Base-by-base conservation (phyloP, 1,140 invertebrate genomes). In the Mycetomoellerius zeteki region DNA sequence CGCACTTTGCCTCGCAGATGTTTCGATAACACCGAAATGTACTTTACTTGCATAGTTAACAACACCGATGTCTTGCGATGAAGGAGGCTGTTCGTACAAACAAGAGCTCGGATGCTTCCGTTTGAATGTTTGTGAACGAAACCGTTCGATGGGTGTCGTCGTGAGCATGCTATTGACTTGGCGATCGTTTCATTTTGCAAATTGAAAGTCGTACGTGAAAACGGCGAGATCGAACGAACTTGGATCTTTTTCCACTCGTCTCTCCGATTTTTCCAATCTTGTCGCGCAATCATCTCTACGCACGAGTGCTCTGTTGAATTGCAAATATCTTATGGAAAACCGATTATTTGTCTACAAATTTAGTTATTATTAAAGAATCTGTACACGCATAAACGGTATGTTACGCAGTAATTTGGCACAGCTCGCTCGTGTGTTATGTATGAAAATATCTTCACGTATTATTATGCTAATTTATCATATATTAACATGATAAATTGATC, bases 121-220 rank as follows among this genome's bases (percentile, higher is more conserved):
- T 50, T 64, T 56, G n/a, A 10, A 54, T 50, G 30, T 81, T 52
- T 47, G 30, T 65, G 19, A 65, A 37, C 37, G 77, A 85, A 84
- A 24, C 33, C 21, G 71, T 86, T 73, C 47, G 50, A 65, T 19
- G 78, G 58, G 54, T 62, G 58, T 76, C 71, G 71, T 90, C 37
- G 50, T 73, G 65, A 4, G 43, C 75, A 12, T 77, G 71, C 58
- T 64, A 89, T 89, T 90, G 80, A 62, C 64, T 54, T 3, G 27
- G 71, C n/a, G 72, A 78, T 56, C 71, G 78, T 90, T 87, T 87
- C 88, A 69, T 84, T 89, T 87, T 67, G 82, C 85, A 78, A 89
- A 90, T 89, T 87, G 87, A 37, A 84, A 56, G 52, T 56, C 47
- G 65, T 47, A 75, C 58, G 52, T 16, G 60, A 43, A 33, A 37